Evolutionary conservation across 1,140 invertebrate species (phyloP).

Genomic region (Panagrolaimus sp.): DNA sequence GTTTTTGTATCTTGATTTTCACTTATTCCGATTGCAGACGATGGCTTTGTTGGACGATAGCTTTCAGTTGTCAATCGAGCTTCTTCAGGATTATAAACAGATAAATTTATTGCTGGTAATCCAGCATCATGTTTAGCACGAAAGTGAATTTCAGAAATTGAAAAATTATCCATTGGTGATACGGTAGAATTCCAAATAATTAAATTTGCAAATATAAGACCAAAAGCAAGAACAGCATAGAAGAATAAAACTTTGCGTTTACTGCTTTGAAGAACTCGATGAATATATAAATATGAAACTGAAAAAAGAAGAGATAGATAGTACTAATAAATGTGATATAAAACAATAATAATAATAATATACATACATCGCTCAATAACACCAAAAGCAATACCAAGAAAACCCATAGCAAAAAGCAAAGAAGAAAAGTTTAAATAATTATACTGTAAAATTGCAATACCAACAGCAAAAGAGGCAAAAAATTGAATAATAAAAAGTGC

Average conservation of each 20-base stretch:
- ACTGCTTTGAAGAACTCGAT: background rate
- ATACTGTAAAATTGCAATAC: slow-evolving; percentile 9
- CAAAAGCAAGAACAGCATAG: background rate
- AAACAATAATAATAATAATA: too few species aligned
- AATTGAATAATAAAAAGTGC: slow-evolving; percentile 12
- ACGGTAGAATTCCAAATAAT: background rate
- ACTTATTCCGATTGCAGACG: slow-evolving; percentile 19
- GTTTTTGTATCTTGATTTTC: slow-evolving; percentile 22
- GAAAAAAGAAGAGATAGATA: background rate
- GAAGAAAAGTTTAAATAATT: background rate
- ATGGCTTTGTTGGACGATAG: slow-evolving; percentile 13
- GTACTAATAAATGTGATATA: background rate
- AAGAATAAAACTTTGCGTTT: background rate
- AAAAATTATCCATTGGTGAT: background rate
- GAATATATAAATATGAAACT: background rate
- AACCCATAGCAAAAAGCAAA: slow-evolving; percentile 11
- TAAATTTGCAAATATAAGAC: background rate
- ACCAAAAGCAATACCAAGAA: slow-evolving; percentile 16
- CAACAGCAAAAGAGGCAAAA: background rate
- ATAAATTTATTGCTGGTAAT: background rate
- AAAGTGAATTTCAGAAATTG: background rate
- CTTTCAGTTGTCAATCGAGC: too few species aligned
- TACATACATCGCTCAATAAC: background rate
- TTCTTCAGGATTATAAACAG: background rate
- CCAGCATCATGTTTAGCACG: background rate